Evolutionary conservation across 2,888 invertebrate genomes (phyloP), one percentile per base, ranked within the genome.

Genomic region (Euplexia lucipara): DNA sequence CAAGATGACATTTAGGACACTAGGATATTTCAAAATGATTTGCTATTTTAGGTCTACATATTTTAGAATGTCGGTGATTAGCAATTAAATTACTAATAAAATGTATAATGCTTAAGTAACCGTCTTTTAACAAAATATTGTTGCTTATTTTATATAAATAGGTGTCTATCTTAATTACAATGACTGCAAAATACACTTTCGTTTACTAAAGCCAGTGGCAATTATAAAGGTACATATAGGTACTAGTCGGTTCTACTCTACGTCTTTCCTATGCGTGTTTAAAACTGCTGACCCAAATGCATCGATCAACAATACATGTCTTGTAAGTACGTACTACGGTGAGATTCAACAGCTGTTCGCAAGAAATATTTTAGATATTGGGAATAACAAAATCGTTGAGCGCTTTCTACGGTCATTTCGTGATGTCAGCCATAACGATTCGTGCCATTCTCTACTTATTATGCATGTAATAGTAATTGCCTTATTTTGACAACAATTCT

Each of bases 1-100:
- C 78, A 83, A 82, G 82, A 81, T 75, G 72, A 82, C 75, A 82
- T 78, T 71, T 67, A 81, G 72, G 73, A 73, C 53, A 67, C 76
- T 79, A 80, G 65, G 68, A 67, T 69, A 75, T 72, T 78, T 70
- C 48, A 75, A 75, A 71, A 81, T 63, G 75, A 53, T 62, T 73
- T 59, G 57, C 64, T 81, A 78, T 60, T 70, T 63, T 69, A 66
- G 48, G 70, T 66, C 81, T 81, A 77, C 53, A 80, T 67, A 59
- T 45, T 75, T 77, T 75, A 81, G 63, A 59, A 69, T 66, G 65
- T 62, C 16, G 57, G 45, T 80, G 41, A 60, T 70, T 75, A 78
- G 71, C 75, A 78, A 78, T 75, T 79, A 53, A 53, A 80, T 78
- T 78, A 79, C 68, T 77, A 77, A 79, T 58, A 44, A 59, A 61